Percentiles rank a stretch among this genome's conserved stretches.
Evolutionary conservation across 2,888 invertebrate species (phyloP).

Genomic region (Horisme vitalbata): DNA sequence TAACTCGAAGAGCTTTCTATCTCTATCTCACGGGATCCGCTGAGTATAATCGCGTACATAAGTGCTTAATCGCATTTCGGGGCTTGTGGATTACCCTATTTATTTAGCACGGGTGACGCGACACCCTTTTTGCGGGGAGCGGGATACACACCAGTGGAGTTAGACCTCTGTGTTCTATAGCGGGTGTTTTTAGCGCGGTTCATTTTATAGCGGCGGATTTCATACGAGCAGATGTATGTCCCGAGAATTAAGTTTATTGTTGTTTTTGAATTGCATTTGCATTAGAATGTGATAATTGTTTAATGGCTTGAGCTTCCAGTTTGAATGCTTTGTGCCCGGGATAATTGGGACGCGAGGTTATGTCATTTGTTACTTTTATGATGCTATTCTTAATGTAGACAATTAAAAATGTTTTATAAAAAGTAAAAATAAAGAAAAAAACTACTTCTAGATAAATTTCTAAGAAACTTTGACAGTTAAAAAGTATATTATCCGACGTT

Average conservation of each 20-base stretch:
- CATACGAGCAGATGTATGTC: conserved; percentile 55
- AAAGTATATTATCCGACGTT: too few relatives aligned
- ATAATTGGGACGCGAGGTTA: conserved; percentile 17
- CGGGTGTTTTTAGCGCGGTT: conserved; percentile 38
- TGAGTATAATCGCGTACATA: conserved; percentile 77
- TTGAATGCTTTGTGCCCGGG: conserved; percentile 25
- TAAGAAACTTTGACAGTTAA: too few relatives aligned
- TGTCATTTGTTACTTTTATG: conserved; percentile 17
- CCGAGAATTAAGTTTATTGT: conserved; percentile 62
- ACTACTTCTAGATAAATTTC: too few relatives aligned
- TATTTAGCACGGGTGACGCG: conserved; percentile 65
- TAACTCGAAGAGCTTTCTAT: conserved; percentile 29
- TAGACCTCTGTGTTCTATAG: conserved; percentile 38
- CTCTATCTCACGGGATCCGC: conserved; percentile 55
- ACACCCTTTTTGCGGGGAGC: conserved; percentile 70
- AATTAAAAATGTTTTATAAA: not conserved
- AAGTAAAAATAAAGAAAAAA: too few relatives aligned
- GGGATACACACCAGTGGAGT: conserved; percentile 58
- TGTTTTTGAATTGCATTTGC: conserved; percentile 63
- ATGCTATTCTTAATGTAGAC: not conserved
- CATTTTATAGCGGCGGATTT: conserved; percentile 47
- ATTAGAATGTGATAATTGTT: conserved; percentile 73
- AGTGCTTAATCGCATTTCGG: conserved; percentile 80
- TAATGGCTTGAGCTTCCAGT: conserved; percentile 47
- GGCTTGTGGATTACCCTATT: conserved; percentile 70